phyloP scores from a whole-genome alignment of 2,888 invertebrate genomes.

The Carterocephalus palaemon region DNA sequence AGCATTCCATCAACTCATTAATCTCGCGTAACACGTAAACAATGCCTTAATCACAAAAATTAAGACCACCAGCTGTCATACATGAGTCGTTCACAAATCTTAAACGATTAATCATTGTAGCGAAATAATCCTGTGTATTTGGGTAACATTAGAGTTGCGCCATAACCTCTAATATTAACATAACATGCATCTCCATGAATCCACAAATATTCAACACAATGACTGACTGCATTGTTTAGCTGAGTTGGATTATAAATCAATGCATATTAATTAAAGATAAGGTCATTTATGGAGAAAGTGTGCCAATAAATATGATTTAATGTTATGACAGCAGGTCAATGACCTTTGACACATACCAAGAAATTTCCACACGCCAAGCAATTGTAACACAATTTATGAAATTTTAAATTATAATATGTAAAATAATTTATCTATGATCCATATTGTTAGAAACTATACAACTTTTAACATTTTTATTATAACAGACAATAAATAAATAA shows the following conservation, averaged over 20 bases:
- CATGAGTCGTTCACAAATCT: background rate
- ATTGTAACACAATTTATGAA: too few species aligned
- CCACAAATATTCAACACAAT: constrained; percentile 20
- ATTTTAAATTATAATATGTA: too few species aligned
- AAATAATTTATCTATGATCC: too few species aligned
- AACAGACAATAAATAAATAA: too few species aligned
- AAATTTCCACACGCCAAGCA: constrained; percentile 3
- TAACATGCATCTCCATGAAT: constrained; percentile 12
- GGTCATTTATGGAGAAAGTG: background rate
- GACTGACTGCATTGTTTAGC: background rate
- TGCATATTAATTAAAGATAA: background rate
- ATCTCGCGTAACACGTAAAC: background rate
- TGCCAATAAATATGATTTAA: constrained; percentile 11
- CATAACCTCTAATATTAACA: constrained; percentile 21
- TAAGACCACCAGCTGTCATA: background rate
- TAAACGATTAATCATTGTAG: background rate
- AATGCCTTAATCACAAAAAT: constrained; percentile 1
- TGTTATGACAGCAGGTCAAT: constrained; percentile 23
- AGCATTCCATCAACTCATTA: constrained; percentile 2
- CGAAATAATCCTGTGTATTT: background rate
- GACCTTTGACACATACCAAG: constrained; percentile 13
- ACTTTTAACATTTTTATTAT: too few species aligned
- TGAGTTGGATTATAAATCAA: too few species aligned
- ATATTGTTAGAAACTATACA: too few species aligned
- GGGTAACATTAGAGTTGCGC: background rate